Evolutionary conservation across 2,888 invertebrate species (phyloP).

Genomic region (Drosophila sordidapex): DNA sequence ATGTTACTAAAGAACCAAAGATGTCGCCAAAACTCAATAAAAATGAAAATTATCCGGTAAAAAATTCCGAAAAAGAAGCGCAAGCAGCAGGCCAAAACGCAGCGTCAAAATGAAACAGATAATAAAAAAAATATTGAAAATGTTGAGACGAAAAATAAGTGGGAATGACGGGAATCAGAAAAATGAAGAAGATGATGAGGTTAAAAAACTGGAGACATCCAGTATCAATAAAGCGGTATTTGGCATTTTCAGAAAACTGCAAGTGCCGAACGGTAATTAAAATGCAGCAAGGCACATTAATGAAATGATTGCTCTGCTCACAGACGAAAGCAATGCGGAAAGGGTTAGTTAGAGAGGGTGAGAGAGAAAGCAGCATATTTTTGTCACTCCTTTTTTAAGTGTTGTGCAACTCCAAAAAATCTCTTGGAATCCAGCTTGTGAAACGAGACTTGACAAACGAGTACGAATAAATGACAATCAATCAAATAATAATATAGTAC

Average conservation of each 20-base stretch:
- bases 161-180: neutral
- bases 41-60: neutral
- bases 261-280: neutral
- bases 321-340: neutral
- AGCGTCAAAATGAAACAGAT: neutral
- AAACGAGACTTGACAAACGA: too few relatives aligned
- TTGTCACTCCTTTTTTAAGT: too few relatives aligned
- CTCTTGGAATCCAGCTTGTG: too few relatives aligned
- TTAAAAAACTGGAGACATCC: neutral
- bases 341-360: neutral
- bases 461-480: too few relatives aligned
- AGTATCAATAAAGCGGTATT: neutral
- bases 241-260: neutral
- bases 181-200: neutral
- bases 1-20: neutral
- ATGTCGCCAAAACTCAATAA: neutral
- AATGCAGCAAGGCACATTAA: neutral
- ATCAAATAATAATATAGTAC: too few relatives aligned
- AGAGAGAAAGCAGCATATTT: too few relatives aligned
- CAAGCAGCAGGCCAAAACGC: neutral
- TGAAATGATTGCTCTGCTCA: neutral
- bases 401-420: too few relatives aligned
- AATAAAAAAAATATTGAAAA: neutral
- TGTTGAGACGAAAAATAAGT: neutral
- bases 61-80: neutral